phyloP scores from a whole-genome alignment of 2,888 invertebrate species.

The Gortyna flavago region DNA sequence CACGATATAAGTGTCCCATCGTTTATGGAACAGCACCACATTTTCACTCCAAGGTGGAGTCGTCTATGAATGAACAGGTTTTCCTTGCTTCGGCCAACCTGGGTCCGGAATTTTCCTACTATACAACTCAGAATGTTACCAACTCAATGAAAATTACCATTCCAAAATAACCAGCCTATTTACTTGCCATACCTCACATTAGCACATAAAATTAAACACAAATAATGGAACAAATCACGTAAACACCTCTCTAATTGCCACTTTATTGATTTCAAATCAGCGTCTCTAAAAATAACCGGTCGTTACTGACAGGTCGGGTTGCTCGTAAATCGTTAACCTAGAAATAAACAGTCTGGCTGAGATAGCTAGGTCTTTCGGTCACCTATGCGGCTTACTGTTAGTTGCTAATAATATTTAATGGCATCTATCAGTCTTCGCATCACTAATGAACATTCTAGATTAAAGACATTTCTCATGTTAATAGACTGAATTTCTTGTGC shows the following conservation, averaged over 20 bases:
- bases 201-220: conserved; percentile 21
- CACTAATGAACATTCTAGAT: conserved; percentile 32
- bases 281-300: conserved; percentile 43
- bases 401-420: conserved; percentile 50
- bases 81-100: too few species aligned
- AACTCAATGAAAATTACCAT: neutral
- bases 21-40: too few species aligned
- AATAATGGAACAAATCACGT: conserved; percentile 49
- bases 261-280: conserved; percentile 60
- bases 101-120: too few species aligned
- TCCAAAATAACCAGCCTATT: neutral
- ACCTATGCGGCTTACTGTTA: conserved; percentile 27
- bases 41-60: too few species aligned
- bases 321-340: conserved; percentile 63
- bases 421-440: conserved; percentile 31
- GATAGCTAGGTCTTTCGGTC: conserved; percentile 66
- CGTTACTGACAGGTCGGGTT: conserved; percentile 46
- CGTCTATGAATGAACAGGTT: too few species aligned
- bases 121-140: neutral
- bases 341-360: conserved; percentile 48
- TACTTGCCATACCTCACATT: conserved; percentile 1
- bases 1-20: too few species aligned
- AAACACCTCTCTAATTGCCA: conserved; percentile 49
- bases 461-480: conserved; percentile 30
- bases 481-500: conserved; percentile 1